Conservation (phyloP, 1,140 invertebrate species). For the Pomacea maculata region DNA sequence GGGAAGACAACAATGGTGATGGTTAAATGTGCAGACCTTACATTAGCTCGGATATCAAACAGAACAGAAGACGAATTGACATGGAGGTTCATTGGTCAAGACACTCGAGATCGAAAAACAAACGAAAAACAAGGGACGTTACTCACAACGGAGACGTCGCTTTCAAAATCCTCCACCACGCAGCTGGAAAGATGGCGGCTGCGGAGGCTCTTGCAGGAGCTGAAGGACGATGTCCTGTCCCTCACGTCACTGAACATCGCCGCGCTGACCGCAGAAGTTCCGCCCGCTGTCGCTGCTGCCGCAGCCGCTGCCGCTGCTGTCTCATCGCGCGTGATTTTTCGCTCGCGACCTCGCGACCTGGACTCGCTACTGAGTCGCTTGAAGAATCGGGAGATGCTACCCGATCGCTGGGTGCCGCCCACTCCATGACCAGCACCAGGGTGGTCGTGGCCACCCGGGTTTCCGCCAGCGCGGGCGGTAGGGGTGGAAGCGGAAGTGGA, state of each 20-base stretch:
- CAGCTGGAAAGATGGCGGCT: slow-evolving; percentile 39
- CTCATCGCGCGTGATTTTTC: slow-evolving; percentile 28
- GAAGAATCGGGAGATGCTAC: slow-evolving; percentile 45
- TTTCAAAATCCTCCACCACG: slow-evolving; percentile 39
- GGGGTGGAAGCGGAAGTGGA: slow-evolving; percentile 7
- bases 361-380: slow-evolving; percentile 36
- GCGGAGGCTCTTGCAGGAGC: slow-evolving; percentile 36
- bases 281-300: not conserved
- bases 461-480: not conserved
- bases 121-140: not conserved
- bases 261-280: not conserved
- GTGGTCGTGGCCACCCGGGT: not conserved
- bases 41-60: no score
- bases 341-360: slow-evolving; percentile 25
- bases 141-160: slow-evolving; percentile 41
- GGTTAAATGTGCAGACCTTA: no score
- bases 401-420: slow-evolving; percentile 27
- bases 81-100: no score
- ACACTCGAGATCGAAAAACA: no score
- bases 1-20: no score
- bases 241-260: slow-evolving; percentile 14
- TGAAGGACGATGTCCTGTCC: slow-evolving; percentile 31
- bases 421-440: not conserved
- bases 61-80: no score
- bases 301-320: not conserved